phyloP scores from a whole-genome alignment of 2,113 vertebrate genomes.

The Bubalus kerabau region DNA sequence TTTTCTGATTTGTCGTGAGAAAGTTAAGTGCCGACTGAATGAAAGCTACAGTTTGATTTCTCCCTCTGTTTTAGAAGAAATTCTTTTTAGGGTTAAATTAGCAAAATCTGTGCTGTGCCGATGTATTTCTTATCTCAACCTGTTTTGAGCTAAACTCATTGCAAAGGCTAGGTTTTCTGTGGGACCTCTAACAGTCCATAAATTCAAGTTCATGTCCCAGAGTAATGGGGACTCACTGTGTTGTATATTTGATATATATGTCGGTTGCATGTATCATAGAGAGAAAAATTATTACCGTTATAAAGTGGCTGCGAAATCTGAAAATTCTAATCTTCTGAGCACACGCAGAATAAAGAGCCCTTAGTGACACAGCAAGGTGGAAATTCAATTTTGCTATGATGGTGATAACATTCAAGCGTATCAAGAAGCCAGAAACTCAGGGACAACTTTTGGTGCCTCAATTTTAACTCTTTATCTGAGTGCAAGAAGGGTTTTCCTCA shows the following conservation, averaged over 20 bases:
- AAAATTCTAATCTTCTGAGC: slow-evolving; percentile 47
- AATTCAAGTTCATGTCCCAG: slow-evolving; percentile 7
- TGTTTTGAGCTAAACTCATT: slow-evolving; percentile 3
- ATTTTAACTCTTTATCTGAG: not conserved
- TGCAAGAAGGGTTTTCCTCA: not conserved
- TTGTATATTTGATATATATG: not conserved
- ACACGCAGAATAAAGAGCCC: not conserved
- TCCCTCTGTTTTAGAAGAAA: slow-evolving; percentile 26
- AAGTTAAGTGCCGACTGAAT: not conserved
- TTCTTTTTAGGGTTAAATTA: slow-evolving; percentile 50
- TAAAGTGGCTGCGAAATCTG: slow-evolving; percentile 47
- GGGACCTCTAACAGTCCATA: slow-evolving; percentile 35
- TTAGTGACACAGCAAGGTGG: slow-evolving; percentile 3
- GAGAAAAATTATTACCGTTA: slow-evolving; percentile 32
- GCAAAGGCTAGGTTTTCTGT: not conserved
- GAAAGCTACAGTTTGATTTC: slow-evolving; percentile 52
- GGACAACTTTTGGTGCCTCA: not conserved
- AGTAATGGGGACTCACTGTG: slow-evolving; percentile 9
- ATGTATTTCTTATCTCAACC: slow-evolving; percentile 31
- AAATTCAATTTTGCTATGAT: slow-evolving; percentile 37
- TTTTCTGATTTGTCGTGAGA: slow-evolving; percentile 53
- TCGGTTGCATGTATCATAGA: not conserved
- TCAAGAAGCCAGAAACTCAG: not conserved
- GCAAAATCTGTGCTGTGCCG: not conserved
- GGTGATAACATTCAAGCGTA: not conserved